Percentiles rank a stretch among this genome's conserved stretches.
phyloP scores from a whole-genome alignment of 2,797 vertebrate genomes.

The Sebastes minor region DNA sequence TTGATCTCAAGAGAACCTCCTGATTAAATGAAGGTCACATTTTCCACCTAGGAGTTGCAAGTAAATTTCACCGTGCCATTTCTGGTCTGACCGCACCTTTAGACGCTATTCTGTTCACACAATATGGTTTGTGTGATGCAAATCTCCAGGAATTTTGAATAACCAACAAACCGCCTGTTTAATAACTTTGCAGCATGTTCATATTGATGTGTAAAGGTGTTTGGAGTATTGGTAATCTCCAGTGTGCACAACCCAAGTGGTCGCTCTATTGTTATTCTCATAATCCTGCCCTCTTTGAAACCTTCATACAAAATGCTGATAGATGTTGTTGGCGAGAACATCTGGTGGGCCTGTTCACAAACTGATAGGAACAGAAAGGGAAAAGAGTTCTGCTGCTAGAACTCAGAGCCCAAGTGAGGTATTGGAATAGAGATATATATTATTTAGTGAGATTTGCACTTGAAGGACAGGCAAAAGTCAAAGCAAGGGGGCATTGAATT shows the following conservation, averaged over 20 bases:
- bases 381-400: slow-evolving; percentile 24
- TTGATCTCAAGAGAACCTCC: slow-evolving; percentile 34
- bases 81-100: slow-evolving; percentile 17
- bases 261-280: slow-evolving; percentile 46
- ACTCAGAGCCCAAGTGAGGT: slow-evolving; percentile 14
- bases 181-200: slow-evolving; percentile 48
- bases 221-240: slow-evolving; percentile 52
- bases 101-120: slow-evolving; percentile 27
- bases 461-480: slow-evolving; percentile 41
- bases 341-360: slow-evolving; percentile 49
- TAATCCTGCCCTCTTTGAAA: slow-evolving; percentile 61
- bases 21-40: slow-evolving; percentile 59
- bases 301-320: slow-evolving; percentile 40
- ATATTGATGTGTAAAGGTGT: slow-evolving; percentile 54
- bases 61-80: slow-evolving; percentile 58
- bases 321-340: slow-evolving; percentile 55
- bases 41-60: slow-evolving; percentile 40
- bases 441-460: neutral
- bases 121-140: slow-evolving; percentile 42
- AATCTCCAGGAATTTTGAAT: slow-evolving; percentile 53
- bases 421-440: neutral
- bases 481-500: neutral
- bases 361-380: slow-evolving; percentile 49
- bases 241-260: slow-evolving; percentile 46
- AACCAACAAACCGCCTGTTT: slow-evolving; percentile 54